A percentile compares a stretch with the other conserved stretches of the same genome.
These are phyloP conservation scores for Shargacucullia verbasci DNA, from an alignment of 2,888 invertebrate species.

Conservation along the genomic window DNA sequence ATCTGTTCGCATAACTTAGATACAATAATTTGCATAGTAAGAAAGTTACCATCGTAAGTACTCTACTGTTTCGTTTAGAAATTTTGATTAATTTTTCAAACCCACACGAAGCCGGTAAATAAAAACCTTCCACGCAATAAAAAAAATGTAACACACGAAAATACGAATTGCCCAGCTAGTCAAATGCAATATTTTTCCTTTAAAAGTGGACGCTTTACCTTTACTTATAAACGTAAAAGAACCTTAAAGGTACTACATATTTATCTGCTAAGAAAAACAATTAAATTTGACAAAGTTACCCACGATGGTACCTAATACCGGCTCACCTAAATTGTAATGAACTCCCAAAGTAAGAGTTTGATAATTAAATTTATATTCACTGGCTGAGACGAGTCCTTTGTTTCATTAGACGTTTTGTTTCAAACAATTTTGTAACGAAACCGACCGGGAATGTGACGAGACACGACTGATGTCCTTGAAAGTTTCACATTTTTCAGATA, in stretches of 20 bases:
- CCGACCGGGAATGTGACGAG: constrained; percentile 26
- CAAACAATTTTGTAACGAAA: constrained; percentile 54
- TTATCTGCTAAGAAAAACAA: constrained; percentile 1
- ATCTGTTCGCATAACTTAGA: constrained; percentile 56
- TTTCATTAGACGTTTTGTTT: constrained; percentile 73
- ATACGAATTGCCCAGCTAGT: no score
- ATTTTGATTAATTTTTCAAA: constrained; percentile 30
- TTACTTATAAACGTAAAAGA: no score
- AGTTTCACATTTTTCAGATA: constrained; percentile 37
- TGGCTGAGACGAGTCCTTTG: constrained; percentile 66
- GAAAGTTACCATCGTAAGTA: constrained; percentile 42
- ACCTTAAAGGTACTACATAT: neutral
- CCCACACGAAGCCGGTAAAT: neutral
- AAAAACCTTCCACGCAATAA: neutral
- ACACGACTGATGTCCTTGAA: constrained; percentile 24
- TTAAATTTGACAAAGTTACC: constrained; percentile 15
- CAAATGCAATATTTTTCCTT: no score
- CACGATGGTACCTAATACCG: constrained; percentile 17
- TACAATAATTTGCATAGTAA: constrained; percentile 58
- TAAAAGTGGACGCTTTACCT: no score
- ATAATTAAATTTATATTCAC: constrained; percentile 74
- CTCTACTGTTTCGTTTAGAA: constrained; percentile 25
- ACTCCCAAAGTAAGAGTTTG: constrained; percentile 65
- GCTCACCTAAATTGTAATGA: constrained; percentile 65
- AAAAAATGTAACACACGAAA: no score